A percentile compares a stretch with the other conserved stretches of the same genome.
Conservation (phyloP, 2,113 vertebrate genomes). For the Entelurus aequoreus region DNA sequence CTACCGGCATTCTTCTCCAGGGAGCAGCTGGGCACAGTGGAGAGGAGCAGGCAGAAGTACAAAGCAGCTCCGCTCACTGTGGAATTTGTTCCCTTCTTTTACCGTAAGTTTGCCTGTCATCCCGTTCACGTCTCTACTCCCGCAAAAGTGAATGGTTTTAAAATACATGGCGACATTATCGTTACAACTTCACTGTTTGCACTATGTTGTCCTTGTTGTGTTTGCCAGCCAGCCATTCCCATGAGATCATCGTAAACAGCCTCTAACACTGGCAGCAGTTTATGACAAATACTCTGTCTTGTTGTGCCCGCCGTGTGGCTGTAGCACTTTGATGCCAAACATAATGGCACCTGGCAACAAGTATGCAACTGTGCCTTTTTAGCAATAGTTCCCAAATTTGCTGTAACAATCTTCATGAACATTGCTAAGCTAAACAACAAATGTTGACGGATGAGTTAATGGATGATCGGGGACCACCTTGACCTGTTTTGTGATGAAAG, state of each 20-base stretch:
- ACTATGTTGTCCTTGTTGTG: conserved; percentile 29
- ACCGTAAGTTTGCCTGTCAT: conserved; percentile 79
- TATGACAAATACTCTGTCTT: conserved; percentile 38
- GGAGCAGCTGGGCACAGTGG: conserved; percentile 79
- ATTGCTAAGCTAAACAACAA: conserved; percentile 17
- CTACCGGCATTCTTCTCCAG: conserved; percentile 53
- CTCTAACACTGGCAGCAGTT: conserved; percentile 36
- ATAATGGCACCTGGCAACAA: conserved; percentile 23
- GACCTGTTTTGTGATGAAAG: conserved; percentile 18
- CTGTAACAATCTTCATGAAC: not conserved
- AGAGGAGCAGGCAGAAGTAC: conserved; percentile 94
- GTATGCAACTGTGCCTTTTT: not conserved
- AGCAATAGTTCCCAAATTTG: not conserved
- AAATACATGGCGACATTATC: not conserved
- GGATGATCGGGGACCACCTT: conserved; percentile 29
- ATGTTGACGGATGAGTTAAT: conserved; percentile 59
- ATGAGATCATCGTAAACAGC: conserved; percentile 48
- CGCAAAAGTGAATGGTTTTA: too few species aligned
- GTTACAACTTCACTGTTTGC: conserved; percentile 20
- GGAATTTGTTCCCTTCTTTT: conserved; percentile 98
- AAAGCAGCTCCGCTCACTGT: conserved; percentile 94
- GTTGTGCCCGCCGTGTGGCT: conserved; percentile 5
- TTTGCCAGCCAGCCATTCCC: conserved; percentile 28
- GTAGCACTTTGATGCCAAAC: conserved; percentile 33
- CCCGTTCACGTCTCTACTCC: not conserved